These are phyloP conservation scores for Periophthalmus modestus DNA, from an alignment of 2,113 vertebrate species.

Conservation along the genomic window DNA sequence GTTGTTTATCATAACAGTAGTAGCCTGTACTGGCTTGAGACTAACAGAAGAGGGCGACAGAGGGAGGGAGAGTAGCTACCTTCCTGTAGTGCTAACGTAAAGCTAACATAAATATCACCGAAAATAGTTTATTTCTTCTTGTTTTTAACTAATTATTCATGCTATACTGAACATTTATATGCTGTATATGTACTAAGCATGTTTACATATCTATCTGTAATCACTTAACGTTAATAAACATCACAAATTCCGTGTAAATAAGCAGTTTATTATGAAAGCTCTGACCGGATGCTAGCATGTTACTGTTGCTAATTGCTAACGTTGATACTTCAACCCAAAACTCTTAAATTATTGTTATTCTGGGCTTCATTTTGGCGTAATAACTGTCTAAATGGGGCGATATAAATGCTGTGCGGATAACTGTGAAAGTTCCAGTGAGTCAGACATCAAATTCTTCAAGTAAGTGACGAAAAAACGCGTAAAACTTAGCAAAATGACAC, in stretches of 20 bases:
- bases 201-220: background rate
- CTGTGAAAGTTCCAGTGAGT: slow-evolving; percentile 46
- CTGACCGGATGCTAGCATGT: background rate
- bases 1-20: too few relatives aligned
- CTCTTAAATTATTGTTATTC: background rate
- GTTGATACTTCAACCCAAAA: background rate
- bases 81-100: slow-evolving; percentile 4
- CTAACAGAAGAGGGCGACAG: background rate
- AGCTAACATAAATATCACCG: background rate
- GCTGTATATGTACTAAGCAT: too few relatives aligned
- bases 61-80: background rate
- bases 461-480: slow-evolving; percentile 33
- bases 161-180: background rate
- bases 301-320: too few relatives aligned
- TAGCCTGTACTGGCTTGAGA: background rate
- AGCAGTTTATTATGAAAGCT: slow-evolving; percentile 29
- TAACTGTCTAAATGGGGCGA: slow-evolving; percentile 55
- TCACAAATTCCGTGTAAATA: background rate
- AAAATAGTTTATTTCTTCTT: background rate
- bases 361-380: accelerated
- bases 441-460: slow-evolving; percentile 69
- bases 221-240: background rate
- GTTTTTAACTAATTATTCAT: background rate
- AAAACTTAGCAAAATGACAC: background rate
- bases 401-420: slow-evolving; percentile 60